Conservation (phyloP, 2,888 invertebrate species). For the Athalia circularis region DNA sequence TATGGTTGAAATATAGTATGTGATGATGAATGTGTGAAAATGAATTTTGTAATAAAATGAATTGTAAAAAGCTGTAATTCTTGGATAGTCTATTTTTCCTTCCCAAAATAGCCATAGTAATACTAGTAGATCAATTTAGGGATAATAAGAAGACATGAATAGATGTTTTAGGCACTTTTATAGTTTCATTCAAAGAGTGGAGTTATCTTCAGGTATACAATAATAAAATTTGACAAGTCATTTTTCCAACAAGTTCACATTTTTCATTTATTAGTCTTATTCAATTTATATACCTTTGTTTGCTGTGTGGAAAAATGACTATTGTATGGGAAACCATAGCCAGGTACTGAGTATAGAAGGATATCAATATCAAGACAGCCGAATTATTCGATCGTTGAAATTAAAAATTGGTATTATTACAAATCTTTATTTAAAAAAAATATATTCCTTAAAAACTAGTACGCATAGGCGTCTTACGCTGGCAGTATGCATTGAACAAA, state of each 20-base stretch:
- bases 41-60: conserved; percentile 62
- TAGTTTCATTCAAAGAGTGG: conserved; percentile 69
- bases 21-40: conserved; percentile 57
- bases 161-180: conserved; percentile 67
- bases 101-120: no score
- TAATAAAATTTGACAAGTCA: conserved; percentile 59
- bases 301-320: conserved; percentile 46
- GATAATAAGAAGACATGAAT: background rate
- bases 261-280: conserved; percentile 3
- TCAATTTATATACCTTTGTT: conserved; percentile 46
- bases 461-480: conserved; percentile 37
- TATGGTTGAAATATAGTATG: conserved; percentile 56
- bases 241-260: conserved; percentile 49
- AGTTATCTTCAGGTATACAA: conserved; percentile 61
- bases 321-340: conserved; percentile 59
- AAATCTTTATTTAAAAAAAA: conserved; percentile 23
- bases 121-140: background rate
- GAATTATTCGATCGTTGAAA: conserved; percentile 47
- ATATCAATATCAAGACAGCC: conserved; percentile 47
- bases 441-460: conserved; percentile 39
- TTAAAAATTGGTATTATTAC: conserved; percentile 26
- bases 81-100: background rate
- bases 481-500: conserved; percentile 44
- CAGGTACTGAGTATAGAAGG: conserved; percentile 61
- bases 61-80: conserved; percentile 36